phyloP scores from a whole-genome alignment of 2,797 vertebrate genomes.

The Peromyscus eremicus region DNA sequence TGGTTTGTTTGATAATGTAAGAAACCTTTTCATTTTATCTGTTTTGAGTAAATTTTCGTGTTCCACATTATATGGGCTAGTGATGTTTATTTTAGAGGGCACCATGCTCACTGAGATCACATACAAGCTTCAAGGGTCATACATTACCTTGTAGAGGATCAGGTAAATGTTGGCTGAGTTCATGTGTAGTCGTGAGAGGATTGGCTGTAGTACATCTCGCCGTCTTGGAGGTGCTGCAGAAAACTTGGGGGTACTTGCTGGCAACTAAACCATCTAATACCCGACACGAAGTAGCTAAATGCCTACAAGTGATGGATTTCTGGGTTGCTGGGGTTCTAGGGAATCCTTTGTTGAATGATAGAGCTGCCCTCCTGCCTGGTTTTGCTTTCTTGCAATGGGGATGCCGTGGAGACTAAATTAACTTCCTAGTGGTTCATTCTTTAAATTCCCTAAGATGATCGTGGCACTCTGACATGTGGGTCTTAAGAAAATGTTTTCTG shows the following conservation, averaged over 20 bases:
- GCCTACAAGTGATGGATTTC: too few species aligned
- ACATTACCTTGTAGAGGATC: not conserved
- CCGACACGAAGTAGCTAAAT: not conserved
- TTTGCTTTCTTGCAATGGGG: not conserved
- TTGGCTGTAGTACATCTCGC: not conserved
- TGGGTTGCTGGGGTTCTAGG: not conserved
- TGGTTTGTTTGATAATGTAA: not conserved
- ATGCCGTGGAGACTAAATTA: not conserved
- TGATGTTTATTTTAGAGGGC: not conserved
- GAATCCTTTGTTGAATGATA: not conserved
- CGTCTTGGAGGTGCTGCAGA: not conserved
- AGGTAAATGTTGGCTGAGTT: not conserved
- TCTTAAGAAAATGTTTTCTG: not conserved
- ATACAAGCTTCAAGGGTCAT: not conserved
- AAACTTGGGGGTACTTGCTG: not conserved
- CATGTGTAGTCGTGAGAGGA: too few species aligned
- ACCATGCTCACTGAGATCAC: not conserved
- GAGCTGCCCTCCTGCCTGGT: not conserved
- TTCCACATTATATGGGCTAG: not conserved
- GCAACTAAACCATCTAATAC: not conserved
- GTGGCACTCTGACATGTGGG: not conserved
- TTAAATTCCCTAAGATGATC: not conserved
- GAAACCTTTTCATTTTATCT: conserved; percentile 17
- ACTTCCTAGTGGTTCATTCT: not conserved
- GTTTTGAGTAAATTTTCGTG: not conserved